Conservation (phyloP, 2,113 vertebrate species). For the Phainopepla nitens region DNA sequence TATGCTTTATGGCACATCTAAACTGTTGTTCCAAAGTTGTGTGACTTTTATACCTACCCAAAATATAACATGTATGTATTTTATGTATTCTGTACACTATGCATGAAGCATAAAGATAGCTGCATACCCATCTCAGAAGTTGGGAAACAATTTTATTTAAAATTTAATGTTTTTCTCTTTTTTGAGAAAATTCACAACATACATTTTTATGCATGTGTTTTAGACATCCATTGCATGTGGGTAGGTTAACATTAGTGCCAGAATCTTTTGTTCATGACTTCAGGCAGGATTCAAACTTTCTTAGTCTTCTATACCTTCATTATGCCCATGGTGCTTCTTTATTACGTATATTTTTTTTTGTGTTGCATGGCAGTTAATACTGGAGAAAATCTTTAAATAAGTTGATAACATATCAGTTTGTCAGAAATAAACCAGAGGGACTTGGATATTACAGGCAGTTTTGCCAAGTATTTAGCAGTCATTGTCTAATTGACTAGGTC, state of each 20-base stretch:
- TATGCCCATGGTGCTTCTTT: background rate
- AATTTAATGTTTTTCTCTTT: background rate
- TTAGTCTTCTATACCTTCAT: background rate
- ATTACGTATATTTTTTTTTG: background rate
- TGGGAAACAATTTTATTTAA: background rate
- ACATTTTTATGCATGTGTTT: background rate
- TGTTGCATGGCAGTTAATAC: background rate
- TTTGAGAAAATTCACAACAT: background rate
- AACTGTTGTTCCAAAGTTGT: background rate
- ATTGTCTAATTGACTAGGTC: background rate
- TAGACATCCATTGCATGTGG: background rate
- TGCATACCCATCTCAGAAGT: background rate
- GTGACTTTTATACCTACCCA: background rate
- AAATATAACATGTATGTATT: background rate
- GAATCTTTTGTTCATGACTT: constrained; percentile 15
- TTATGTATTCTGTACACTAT: background rate
- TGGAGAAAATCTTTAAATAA: background rate
- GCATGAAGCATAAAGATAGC: background rate
- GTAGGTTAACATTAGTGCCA: background rate
- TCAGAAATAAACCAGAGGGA: background rate
- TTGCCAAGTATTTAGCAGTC: background rate
- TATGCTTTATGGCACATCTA: background rate
- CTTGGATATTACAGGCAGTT: background rate
- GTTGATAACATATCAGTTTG: background rate
- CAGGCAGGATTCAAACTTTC: background rate